phyloP scores from a whole-genome alignment of 2,113 vertebrate species.

The Rhea americana region DNA sequence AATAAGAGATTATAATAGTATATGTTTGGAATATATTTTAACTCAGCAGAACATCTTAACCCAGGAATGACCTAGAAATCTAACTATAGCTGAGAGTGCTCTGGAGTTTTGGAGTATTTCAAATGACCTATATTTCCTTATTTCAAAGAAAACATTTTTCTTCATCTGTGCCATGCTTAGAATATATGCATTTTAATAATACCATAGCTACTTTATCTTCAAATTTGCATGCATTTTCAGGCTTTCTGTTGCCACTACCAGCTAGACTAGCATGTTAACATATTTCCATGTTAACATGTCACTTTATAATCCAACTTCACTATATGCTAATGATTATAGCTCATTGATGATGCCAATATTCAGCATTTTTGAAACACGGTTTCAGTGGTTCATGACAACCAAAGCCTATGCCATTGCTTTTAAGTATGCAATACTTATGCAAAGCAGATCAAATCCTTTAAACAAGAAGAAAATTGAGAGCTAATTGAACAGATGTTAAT shows the following conservation, averaged over 20 bases:
- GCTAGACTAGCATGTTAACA: background rate
- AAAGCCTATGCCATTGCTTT: background rate
- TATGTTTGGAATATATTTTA: background rate
- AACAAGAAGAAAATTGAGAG: background rate
- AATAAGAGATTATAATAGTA: background rate
- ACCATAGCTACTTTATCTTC: background rate
- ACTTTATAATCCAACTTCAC: background rate
- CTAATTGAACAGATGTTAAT: background rate
- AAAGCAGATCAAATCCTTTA: background rate
- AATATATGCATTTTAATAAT: background rate
- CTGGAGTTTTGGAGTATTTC: background rate
- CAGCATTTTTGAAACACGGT: background rate
- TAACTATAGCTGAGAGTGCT: background rate
- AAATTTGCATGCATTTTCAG: background rate
- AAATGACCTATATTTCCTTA: background rate
- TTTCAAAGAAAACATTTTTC: background rate
- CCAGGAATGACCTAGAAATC: background rate
- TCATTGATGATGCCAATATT: background rate
- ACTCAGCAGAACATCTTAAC: background rate
- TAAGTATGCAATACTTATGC: background rate
- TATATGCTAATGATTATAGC: background rate
- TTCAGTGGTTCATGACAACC: background rate
- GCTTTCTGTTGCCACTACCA: background rate
- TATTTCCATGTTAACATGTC: background rate
- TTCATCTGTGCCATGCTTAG: background rate